Base-by-base conservation (phyloP, 2,888 invertebrate genomes). In the Erannis defoliaria region DNA sequence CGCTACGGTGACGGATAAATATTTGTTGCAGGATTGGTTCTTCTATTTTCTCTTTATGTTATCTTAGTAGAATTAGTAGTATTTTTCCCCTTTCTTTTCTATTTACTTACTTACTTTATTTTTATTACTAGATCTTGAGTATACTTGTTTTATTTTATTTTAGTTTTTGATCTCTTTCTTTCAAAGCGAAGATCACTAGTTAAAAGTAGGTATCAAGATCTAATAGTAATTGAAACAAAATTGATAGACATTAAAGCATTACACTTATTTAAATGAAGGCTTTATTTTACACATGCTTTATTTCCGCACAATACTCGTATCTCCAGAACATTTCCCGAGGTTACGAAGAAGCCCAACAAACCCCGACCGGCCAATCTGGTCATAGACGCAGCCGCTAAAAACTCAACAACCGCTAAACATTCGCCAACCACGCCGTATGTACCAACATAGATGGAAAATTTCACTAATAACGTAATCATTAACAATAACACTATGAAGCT, bases 301-400 rank as follows among this genome's bases (percentile, higher is more conserved):
- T 16, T 46, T 42, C 19, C 1, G 81, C 85, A 86, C 85, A 77
- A 76, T 74, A 49, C 48, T 48, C 48, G 48, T 19, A 82, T 80
- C 86, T 85, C 64, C 85, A 91, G 91, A 88, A 73, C 72, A 69
- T 76, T 80, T 70, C 81, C 86, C 21, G 90, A 89, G 80, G 75
- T 73, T 73, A 61, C 77, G 80, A 89, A 82, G 84, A 88, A 78
- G 73, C 68, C 78, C 29, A 77, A 68, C 71, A 86, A 82, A 75
- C 70, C 78, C 40, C 77, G 80, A 65, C 67, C 75, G 43, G 70
- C 81, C 67, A 81, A 79, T 55, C 62, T 71, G 51, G 50, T 62
- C 33, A 54, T 71, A 61, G 82, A 83, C 57, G 80, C 76, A 57
- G 81, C 80, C 59, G 68, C 72, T 82, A 90, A 86, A 83, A 79